Conservation (phyloP, 2,113 vertebrate species). For the Platanista minor region DNA sequence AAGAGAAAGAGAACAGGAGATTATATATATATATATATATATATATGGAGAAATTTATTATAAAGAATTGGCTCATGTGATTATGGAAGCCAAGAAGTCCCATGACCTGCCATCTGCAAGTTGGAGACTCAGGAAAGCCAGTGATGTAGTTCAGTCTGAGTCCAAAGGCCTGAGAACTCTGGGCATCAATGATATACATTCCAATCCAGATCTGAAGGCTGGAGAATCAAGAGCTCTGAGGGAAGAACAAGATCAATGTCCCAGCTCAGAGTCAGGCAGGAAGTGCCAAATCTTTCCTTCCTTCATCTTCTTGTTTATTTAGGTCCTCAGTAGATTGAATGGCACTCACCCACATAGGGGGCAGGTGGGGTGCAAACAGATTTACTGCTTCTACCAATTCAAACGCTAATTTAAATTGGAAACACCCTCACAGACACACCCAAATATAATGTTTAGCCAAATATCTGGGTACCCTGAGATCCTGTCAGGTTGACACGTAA, state of each 20-base stretch:
- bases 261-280: background rate
- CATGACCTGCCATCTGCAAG: background rate
- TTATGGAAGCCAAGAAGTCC: background rate
- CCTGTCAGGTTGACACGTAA: background rate
- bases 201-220: background rate
- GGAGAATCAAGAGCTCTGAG: background rate
- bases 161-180: background rate
- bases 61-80: background rate
- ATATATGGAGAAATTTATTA: background rate
- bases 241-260: background rate
- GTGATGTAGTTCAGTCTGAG: background rate
- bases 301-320: background rate
- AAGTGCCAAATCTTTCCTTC: background rate
- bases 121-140: background rate
- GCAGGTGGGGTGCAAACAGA: accelerated
- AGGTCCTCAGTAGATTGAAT: background rate
- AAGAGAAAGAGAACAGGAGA: background rate
- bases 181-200: no score
- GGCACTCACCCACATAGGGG: background rate
- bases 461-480: background rate
- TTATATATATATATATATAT: background rate
- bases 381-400: background rate
- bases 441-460: background rate
- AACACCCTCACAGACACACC: background rate
- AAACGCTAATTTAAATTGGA: background rate